phyloP scores from a whole-genome alignment of 2,888 invertebrate species.

The Acanthosepion lycidas region DNA sequence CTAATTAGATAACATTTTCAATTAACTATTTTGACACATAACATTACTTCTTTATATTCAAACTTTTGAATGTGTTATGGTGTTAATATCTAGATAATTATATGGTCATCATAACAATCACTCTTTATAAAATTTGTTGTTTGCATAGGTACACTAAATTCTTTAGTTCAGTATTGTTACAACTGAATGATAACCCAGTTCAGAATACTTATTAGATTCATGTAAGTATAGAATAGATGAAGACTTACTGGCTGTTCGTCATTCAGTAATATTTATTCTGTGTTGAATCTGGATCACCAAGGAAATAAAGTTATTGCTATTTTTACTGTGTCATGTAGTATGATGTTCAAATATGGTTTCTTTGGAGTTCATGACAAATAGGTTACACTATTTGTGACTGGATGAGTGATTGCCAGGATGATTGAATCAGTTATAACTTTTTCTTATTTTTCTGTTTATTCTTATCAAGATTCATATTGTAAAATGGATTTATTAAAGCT shows the following conservation, averaged over 20 bases:
- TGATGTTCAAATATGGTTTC: background rate
- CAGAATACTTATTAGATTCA: background rate
- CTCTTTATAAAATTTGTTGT: no score
- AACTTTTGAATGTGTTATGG: no score
- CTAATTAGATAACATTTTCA: no score
- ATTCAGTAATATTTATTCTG: background rate
- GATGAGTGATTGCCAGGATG: background rate
- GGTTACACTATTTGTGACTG: background rate
- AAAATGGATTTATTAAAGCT: no score
- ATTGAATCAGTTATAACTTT: background rate
- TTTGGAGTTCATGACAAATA: background rate
- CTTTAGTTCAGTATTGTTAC: background rate
- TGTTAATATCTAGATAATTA: no score
- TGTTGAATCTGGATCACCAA: background rate
- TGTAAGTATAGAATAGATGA: background rate
- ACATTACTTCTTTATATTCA: no score
- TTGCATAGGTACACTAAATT: background rate
- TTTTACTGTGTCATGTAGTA: background rate
- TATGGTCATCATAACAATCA: no score
- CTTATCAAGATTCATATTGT: no score
- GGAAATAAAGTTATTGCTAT: constrained; percentile 11
- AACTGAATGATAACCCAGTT: background rate
- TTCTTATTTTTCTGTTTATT: background rate
- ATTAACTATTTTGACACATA: no score
- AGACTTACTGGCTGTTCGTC: background rate